Evolutionary conservation across 2,888 invertebrate genomes (phyloP).

Genomic region (Serripes groenlandicus): DNA sequence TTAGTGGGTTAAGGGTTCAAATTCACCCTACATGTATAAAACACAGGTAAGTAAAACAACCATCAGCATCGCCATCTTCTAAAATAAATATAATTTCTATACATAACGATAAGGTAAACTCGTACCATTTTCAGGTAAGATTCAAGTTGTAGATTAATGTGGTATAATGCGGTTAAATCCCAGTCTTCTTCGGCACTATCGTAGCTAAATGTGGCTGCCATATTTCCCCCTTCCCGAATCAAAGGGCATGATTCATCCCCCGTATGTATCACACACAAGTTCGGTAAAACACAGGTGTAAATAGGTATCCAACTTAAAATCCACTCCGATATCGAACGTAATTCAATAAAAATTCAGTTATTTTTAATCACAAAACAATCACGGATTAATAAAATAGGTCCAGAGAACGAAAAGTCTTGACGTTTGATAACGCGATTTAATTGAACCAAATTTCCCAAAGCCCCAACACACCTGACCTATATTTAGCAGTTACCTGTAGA

Average conservation of each 20-base stretch:
- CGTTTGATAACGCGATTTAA: slow-evolving; percentile 7
- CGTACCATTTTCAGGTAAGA: slow-evolving; percentile 79
- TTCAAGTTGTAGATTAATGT: slow-evolving; percentile 78
- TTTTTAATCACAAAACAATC: slow-evolving; percentile 1
- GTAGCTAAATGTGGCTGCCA: slow-evolving; percentile 72
- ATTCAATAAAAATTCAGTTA: background rate
- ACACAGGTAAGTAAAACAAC: too few relatives aligned
- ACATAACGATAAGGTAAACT: slow-evolving; percentile 23
- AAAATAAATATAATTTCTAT: too few relatives aligned
- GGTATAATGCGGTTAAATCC: slow-evolving; percentile 75
- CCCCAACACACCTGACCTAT: slow-evolving; percentile 66
- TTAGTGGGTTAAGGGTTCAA: background rate
- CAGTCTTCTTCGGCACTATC: slow-evolving; percentile 80
- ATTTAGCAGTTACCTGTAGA: slow-evolving; percentile 62
- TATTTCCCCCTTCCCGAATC: slow-evolving; percentile 48
- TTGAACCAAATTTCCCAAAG: slow-evolving; percentile 1
- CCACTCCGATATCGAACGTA: background rate
- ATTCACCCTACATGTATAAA: too few relatives aligned
- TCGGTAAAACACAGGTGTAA: background rate
- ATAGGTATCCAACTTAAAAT: background rate
- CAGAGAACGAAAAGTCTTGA: background rate
- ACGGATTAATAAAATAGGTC: slow-evolving; percentile 13
- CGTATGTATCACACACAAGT: background rate
- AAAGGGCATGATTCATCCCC: slow-evolving; percentile 50
- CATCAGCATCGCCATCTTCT: too few relatives aligned